phyloP scores from a whole-genome alignment of 2,113 vertebrate species.

The Castor canadensis region DNA sequence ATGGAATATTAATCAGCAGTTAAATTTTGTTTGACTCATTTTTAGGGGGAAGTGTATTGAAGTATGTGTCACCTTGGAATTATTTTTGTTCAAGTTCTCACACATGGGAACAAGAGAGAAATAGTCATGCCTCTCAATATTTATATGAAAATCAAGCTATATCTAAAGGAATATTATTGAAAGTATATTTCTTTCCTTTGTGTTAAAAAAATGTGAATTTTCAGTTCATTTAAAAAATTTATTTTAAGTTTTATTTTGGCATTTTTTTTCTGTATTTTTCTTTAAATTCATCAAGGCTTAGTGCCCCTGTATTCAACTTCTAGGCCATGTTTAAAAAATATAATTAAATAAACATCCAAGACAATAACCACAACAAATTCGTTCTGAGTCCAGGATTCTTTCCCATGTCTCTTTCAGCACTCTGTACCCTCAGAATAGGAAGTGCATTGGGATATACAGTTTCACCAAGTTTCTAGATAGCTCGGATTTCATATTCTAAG shows the following conservation, averaged over 20 bases:
- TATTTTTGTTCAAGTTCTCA: conserved; percentile 46
- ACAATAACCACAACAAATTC: neutral
- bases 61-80: neutral
- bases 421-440: neutral
- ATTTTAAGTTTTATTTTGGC: neutral
- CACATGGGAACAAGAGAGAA: neutral
- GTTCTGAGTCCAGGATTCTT: neutral
- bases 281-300: neutral
- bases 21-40: conserved; percentile 32
- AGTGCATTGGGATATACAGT: neutral
- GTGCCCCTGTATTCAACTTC: neutral
- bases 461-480: neutral
- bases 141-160: neutral
- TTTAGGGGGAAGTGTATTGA: neutral
- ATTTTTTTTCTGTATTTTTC: neutral
- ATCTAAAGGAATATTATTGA: neutral
- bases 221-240: neutral
- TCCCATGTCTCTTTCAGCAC: no score
- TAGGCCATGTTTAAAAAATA: neutral
- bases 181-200: neutral
- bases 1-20: conserved; percentile 25
- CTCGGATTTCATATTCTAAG: neutral
- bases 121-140: neutral
- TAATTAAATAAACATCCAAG: neutral
- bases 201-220: neutral